Percentiles rank a stretch among this genome's conserved stretches.
phyloP scores from a whole-genome alignment of 2,888 invertebrate genomes.

The Villa cingulata region DNA sequence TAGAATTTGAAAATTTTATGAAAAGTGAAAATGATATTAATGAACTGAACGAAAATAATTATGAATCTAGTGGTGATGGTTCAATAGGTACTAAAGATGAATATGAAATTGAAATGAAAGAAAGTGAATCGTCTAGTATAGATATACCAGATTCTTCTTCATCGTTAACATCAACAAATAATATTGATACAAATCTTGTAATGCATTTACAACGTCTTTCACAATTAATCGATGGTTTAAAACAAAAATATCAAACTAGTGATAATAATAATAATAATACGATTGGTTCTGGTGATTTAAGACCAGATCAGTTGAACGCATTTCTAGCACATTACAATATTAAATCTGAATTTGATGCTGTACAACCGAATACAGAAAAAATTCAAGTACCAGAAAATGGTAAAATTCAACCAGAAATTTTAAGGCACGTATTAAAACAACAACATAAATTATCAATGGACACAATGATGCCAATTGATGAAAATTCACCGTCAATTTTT shows the following conservation, averaged over 20 bases:
- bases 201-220: constrained; percentile 29
- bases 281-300: constrained; percentile 21
- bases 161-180: constrained; percentile 25
- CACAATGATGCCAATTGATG: background rate
- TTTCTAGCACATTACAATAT: constrained; percentile 34
- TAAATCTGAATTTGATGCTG: constrained; percentile 26
- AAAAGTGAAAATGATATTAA: background rate
- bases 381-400: constrained; percentile 12
- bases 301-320: constrained; percentile 34
- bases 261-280: constrained; percentile 20
- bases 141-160: background rate
- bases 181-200: constrained; percentile 24
- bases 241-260: constrained; percentile 26
- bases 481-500: background rate
- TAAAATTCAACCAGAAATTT: constrained; percentile 13
- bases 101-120: constrained; percentile 17
- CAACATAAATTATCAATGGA: constrained; percentile 2
- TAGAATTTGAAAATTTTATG: background rate
- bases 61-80: background rate
- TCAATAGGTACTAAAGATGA: background rate
- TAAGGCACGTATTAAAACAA: constrained; percentile 15
- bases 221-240: constrained; percentile 32
- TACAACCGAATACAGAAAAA: constrained; percentile 18
- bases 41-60: background rate
- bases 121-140: constrained; percentile 20